phyloP scores from a whole-genome alignment of 2,113 vertebrate genomes.

The Rhadina sibilatrix region DNA sequence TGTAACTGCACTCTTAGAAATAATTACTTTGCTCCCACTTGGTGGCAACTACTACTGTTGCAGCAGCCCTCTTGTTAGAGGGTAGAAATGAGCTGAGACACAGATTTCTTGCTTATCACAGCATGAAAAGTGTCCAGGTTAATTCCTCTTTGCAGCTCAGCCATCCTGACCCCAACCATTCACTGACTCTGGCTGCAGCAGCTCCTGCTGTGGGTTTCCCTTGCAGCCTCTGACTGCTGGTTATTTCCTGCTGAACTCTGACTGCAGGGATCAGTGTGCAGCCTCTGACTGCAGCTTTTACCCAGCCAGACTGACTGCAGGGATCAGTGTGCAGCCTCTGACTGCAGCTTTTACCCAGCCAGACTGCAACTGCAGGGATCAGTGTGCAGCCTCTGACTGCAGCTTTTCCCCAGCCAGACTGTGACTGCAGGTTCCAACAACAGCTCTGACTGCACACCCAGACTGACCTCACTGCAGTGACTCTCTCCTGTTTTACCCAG shows the following conservation, averaged over 20 bases:
- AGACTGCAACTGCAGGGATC: too few species aligned
- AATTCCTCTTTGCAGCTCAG: neutral
- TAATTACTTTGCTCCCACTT: neutral
- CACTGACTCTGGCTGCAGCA: neutral
- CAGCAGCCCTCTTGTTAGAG: neutral
- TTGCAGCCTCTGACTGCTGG: neutral
- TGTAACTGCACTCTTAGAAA: neutral
- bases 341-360: too few species aligned
- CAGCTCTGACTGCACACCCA: neutral
- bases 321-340: too few species aligned
- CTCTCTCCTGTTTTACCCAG: neutral
- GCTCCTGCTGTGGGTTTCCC: neutral
- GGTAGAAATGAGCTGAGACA: neutral
- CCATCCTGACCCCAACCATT: neutral
- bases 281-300: too few species aligned
- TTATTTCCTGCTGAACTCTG: too few species aligned
- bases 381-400: too few species aligned
- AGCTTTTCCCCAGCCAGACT: too few species aligned
- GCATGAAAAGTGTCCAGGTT: neutral
- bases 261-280: too few species aligned
- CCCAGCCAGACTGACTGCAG: neutral
- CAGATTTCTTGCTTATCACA: neutral
- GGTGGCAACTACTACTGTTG: neutral
- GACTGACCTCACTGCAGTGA: neutral
- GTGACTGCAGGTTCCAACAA: neutral